Evolutionary conservation across 2,888 invertebrate genomes (phyloP).

Genomic region (Dermolepida albohirtum): DNA sequence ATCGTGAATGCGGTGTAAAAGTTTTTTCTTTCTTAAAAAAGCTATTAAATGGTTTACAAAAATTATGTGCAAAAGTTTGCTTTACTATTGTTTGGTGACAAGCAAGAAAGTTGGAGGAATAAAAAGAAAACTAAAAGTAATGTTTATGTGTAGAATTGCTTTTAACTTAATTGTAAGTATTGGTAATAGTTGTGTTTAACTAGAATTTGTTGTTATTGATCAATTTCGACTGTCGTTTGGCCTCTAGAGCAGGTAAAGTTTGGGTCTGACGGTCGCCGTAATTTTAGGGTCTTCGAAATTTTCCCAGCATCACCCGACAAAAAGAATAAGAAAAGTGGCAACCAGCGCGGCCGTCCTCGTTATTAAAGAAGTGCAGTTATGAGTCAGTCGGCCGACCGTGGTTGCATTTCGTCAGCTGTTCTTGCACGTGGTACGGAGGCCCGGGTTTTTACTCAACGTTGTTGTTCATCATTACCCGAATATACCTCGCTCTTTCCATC

Average conservation of each 20-base stretch:
- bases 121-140: not conserved
- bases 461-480: conserved; percentile 39
- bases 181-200: conserved; percentile 13
- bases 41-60: no score
- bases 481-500: conserved; percentile 32
- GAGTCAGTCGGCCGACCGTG: conserved; percentile 40
- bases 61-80: not conserved
- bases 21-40: no score
- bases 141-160: not conserved
- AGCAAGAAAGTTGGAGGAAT: not conserved
- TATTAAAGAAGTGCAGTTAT: conserved; percentile 39
- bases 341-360: conserved; percentile 38
- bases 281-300: conserved; percentile 37
- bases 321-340: conserved; percentile 32
- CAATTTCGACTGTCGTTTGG: conserved; percentile 33
- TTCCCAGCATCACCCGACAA: conserved; percentile 33
- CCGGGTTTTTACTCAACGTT: conserved; percentile 38
- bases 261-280: conserved; percentile 35
- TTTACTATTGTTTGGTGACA: not conserved
- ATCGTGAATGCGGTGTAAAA: no score
- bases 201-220: conserved; percentile 37
- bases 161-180: conserved; percentile 21
- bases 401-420: conserved; percentile 42
- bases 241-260: conserved; percentile 35
- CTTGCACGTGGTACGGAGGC: conserved; percentile 42